Conservation (phyloP, 2,888 invertebrate genomes). For the Disparrhopalites patrizii region DNA sequence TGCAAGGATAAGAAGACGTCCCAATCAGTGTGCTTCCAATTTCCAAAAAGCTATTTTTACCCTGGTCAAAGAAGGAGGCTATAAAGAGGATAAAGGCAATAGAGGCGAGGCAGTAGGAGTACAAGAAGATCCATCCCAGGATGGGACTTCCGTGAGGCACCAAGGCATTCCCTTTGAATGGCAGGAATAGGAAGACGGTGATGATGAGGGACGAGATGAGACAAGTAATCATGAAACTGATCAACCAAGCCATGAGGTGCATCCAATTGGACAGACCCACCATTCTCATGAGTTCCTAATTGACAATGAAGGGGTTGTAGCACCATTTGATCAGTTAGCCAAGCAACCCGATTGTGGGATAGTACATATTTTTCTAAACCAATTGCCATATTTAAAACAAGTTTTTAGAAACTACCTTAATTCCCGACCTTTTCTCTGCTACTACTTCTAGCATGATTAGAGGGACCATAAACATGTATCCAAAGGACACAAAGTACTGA, state of each 20-base stretch:
- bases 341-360: neutral
- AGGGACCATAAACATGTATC: slow-evolving; percentile 57
- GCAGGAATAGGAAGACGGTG: slow-evolving; percentile 49
- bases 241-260: slow-evolving; percentile 57
- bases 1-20: slow-evolving; percentile 49
- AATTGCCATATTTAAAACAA: slow-evolving; percentile 20
- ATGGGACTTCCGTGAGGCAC: slow-evolving; percentile 50
- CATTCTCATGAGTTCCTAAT: slow-evolving; percentile 58
- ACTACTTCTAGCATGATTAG: slow-evolving; percentile 58
- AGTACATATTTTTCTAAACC: neutral
- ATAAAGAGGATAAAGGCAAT: slow-evolving; percentile 53
- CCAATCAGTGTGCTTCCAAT: too few relatives aligned
- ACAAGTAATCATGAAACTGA: slow-evolving; percentile 53
- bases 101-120: slow-evolving; percentile 51
- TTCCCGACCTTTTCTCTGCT: slow-evolving; percentile 60
- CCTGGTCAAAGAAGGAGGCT: slow-evolving; percentile 53
- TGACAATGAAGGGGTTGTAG: too few relatives aligned
- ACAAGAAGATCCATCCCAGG: slow-evolving; percentile 52
- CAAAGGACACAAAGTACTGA: too few relatives aligned
- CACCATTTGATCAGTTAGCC: too few relatives aligned
- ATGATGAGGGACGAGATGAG: slow-evolving; percentile 50
- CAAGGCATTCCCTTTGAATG: slow-evolving; percentile 47
- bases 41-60: slow-evolving; percentile 49
- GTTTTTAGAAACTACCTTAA: slow-evolving; percentile 53
- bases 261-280: slow-evolving; percentile 58